Conservation (phyloP, 1,140 invertebrate species). For the Eurosta solidaginis region DNA sequence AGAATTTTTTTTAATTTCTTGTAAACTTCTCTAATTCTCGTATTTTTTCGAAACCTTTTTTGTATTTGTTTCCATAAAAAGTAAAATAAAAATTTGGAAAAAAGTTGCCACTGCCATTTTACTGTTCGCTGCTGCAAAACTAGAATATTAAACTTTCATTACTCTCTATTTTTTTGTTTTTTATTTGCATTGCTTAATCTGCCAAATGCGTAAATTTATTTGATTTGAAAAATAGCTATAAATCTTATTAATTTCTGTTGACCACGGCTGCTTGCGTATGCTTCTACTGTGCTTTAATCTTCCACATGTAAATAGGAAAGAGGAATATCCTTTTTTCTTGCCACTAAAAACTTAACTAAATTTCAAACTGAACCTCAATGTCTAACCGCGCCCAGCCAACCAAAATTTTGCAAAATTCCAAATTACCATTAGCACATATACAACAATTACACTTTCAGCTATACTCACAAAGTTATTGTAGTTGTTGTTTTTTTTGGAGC, state of each 20-base stretch:
- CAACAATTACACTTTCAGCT: neutral
- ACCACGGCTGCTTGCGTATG: neutral
- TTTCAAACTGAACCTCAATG: neutral
- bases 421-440: neutral
- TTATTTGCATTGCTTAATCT: constrained; percentile 11
- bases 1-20: no score
- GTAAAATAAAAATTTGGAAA: no score
- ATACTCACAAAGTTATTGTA: neutral
- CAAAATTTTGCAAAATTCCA: neutral
- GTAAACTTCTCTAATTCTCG: no score
- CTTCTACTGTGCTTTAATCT: neutral
- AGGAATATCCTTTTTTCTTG: neutral
- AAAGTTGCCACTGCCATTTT: neutral
- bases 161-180: neutral
- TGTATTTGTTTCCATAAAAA: no score
- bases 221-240: constrained; percentile 17
- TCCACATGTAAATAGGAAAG: neutral
- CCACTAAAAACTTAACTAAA: neutral
- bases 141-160: neutral
- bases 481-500: neutral
- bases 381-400: neutral
- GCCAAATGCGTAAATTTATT: constrained; percentile 8
- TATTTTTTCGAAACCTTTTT: no score
- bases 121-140: neutral
- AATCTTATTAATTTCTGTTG: constrained; percentile 2